Evolutionary conservation across 1,140 invertebrate species (phyloP), one percentile per base, ranked within the genome.

Genomic region (Tenebrio molitor): DNA sequence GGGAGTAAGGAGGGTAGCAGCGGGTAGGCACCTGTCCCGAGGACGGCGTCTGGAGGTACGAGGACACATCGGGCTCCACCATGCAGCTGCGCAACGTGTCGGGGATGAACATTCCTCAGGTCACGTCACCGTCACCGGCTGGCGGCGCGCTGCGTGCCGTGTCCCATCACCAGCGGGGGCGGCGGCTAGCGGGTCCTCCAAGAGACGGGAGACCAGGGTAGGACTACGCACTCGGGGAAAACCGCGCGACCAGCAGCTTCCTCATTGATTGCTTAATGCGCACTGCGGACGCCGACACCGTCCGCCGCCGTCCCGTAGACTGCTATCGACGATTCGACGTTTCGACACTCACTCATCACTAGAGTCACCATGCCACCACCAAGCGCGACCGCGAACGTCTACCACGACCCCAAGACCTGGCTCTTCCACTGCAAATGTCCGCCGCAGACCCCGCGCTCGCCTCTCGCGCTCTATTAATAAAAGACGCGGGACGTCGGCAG

Each of bases 1-100:
- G 80, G 79, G 79, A 77, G 78, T 77, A 77, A 80, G 80, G 76
- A 80, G 76, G 77, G 78, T 83, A 81, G 80, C 80, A 82, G 79
- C 79, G 77, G 79, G 79, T 81, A 84, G 83, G 85, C 86, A 92
- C 91, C 91, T 92, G 91, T 88, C 91, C 91, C 82, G 91, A 90
- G 83, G 91, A 91, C 85, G 91, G 91, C 84, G 91, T 90, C 85
- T 92, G 91, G 81, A 92, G 89, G 85, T 92, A 92, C 80, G 91
- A 91, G 81, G 91, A 91, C 81, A 92, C 91, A 90, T 92, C 91
- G 84, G 91, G 91, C 87, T 92, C 91, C 87, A 92, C 90, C 91
- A 92, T 92, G 87, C 91, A 92, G 89, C 90, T 92, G 85, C 91
- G 89, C 81, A 92, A 85, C 79, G 90, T 88, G 81, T 92, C 91